Evolutionary conservation across 2,888 invertebrate genomes (phyloP).

Genomic region (Athalia rosae): DNA sequence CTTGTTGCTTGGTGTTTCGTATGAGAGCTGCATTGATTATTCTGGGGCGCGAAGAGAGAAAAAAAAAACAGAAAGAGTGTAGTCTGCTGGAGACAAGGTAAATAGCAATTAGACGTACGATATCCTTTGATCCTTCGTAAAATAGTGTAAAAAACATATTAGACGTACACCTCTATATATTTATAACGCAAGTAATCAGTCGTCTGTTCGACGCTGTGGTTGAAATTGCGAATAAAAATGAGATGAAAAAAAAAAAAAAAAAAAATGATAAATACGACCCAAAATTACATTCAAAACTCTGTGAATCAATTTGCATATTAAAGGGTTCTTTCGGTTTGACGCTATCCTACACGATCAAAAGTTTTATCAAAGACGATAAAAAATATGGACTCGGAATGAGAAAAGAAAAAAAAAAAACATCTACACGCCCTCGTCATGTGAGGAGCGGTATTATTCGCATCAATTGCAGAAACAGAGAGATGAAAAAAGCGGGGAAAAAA

Average conservation of each 20-base stretch:
- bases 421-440: not conserved
- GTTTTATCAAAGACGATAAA: not conserved
- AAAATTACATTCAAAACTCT: not conserved
- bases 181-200: not conserved
- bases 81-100: slow-evolving; percentile 47
- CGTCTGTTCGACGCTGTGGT: not conserved
- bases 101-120: slow-evolving; percentile 57
- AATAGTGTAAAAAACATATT: slow-evolving; percentile 11
- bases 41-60: not conserved
- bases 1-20: too few relatives aligned
- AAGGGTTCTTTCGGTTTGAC: not conserved
- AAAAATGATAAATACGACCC: not conserved
- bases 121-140: slow-evolving; percentile 57
- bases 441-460: not conserved
- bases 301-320: not conserved
- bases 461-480: not conserved
- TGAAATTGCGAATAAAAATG: not conserved
- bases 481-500: not conserved
- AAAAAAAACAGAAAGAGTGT: not conserved
- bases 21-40: too few relatives aligned
- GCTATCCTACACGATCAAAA: not conserved
- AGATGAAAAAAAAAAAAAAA: not conserved
- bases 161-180: not conserved
- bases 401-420: slow-evolving; percentile 3
- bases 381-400: not conserved